Evolutionary conservation across 2,113 vertebrate species (phyloP), one percentile per base, ranked within the genome.

Genomic region (Dicentrarchus labrax): DNA sequence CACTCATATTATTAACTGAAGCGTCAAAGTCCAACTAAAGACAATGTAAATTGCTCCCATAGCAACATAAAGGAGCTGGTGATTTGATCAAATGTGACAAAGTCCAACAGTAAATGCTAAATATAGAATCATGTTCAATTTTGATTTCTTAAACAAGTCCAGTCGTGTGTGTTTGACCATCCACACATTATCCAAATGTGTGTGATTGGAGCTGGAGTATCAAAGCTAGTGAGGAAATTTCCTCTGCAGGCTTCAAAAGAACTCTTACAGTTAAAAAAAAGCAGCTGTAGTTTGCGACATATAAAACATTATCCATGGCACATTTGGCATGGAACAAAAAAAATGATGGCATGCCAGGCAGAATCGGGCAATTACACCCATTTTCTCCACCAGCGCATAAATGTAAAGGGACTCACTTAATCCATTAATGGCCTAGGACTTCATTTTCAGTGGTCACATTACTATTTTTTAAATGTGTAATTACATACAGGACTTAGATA

Each of bases 1-100:
- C 73, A 38, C 78, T 89, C 77, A 59, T 62, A 59, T 59, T 65
- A 88, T 86, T 84, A 82, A 80, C 53, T 0, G 24, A 65, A 41
- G 80, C 59, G 4, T 72, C 92, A 92, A 93, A 93, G 93, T 94
- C 90, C 93, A 88, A 64, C 64, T 15, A 1, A 54, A 82, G 56
- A 90, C 81, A 90, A 85, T 82, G 45, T 11, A 9, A 48, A 60
- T 11, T 1, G 57, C 82, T 59, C 16, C 87, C 74, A 79, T 80
- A 45, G 89, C 69, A 87, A 89, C 85, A 17, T 0, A 16, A 69
- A 22, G 50, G 74, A 54, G 62, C 50, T 38, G 1, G 48, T 16
- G 41, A 72, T 78, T 78, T 69, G 24, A 83, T 73, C 13, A 60
- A 54, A 70, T 50, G 74, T 75, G 59, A 61, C 85, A 80, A 80